These are phyloP conservation scores for Mythimna ferrago DNA, from an alignment of 2,888 invertebrate species.

Conservation along the genomic window DNA sequence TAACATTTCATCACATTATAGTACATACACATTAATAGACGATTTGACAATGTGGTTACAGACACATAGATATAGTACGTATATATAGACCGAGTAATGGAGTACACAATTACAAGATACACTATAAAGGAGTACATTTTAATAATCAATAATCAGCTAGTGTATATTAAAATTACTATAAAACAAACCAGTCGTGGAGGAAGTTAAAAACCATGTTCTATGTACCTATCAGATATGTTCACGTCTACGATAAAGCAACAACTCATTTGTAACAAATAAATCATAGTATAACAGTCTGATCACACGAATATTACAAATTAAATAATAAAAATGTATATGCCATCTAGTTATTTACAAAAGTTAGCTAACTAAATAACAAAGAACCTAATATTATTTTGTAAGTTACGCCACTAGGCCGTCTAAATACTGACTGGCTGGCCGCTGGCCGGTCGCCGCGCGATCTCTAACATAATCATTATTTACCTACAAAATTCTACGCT, in stretches of 20 bases:
- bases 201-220: conserved; percentile 72
- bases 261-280: conserved; percentile 89
- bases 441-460: conserved; percentile 76
- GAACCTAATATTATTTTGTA: conserved; percentile 87
- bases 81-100: conserved; percentile 78
- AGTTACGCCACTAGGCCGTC: conserved; percentile 81
- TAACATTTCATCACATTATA: conserved; percentile 87
- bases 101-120: conserved; percentile 76
- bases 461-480: conserved; percentile 65
- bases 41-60: conserved; percentile 83
- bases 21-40: conserved; percentile 83
- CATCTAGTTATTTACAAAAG: conserved; percentile 90
- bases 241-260: conserved; percentile 87
- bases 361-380: conserved; percentile 91
- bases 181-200: conserved; percentile 77
- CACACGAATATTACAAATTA: conserved; percentile 90
- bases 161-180: conserved; percentile 69
- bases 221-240: conserved; percentile 87
- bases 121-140: conserved; percentile 77
- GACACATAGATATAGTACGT: conserved; percentile 82
- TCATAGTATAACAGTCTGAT: conserved; percentile 90
- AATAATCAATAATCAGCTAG: conserved; percentile 68
- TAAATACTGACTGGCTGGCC: conserved; percentile 87
- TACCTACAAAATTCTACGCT: conserved; percentile 76
- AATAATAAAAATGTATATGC: conserved; percentile 88